phyloP scores from a whole-genome alignment of 2,888 invertebrate species.

The Caenorhabditis sp. region DNA sequence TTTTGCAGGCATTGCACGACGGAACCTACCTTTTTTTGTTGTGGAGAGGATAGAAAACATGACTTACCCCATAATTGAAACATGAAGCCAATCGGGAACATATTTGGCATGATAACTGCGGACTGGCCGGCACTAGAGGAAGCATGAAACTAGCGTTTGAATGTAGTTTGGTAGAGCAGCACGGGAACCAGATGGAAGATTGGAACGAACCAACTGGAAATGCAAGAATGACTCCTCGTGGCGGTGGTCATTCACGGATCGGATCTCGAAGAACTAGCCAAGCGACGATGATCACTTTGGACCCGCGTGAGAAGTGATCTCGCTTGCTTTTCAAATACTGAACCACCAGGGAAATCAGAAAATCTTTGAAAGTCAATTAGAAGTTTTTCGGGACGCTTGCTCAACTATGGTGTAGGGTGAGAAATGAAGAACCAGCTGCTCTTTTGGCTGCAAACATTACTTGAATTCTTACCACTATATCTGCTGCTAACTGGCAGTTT shows the following conservation, averaged over 20 bases:
- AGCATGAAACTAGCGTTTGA: neutral
- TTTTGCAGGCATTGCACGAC: neutral
- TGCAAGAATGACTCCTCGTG: neutral
- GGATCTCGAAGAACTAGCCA: neutral
- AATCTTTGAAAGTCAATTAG: too few species aligned
- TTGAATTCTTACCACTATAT: too few species aligned
- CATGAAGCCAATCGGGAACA: neutral
- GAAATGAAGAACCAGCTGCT: neutral
- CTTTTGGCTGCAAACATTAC: neutral
- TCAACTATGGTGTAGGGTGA: neutral
- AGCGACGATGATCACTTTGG: neutral
- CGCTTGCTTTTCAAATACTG: too few species aligned
- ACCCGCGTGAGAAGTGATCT: neutral
- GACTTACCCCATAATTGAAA: neutral
- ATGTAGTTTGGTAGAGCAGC: neutral
- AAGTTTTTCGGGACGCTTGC: neutral
- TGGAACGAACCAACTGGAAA: neutral
- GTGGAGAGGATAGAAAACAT: too few species aligned
- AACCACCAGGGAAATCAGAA: too few species aligned
- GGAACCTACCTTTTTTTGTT: neutral
- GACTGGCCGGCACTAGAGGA: neutral
- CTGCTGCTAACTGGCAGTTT: too few species aligned
- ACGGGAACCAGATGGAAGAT: neutral
- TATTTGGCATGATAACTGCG: neutral
- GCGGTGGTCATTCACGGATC: neutral